A percentile compares a stretch with the other conserved stretches of the same genome.
Evolutionary conservation across 2,797 vertebrate species (phyloP).

Genomic region (Tokudaia tokunoshimensis): DNA sequence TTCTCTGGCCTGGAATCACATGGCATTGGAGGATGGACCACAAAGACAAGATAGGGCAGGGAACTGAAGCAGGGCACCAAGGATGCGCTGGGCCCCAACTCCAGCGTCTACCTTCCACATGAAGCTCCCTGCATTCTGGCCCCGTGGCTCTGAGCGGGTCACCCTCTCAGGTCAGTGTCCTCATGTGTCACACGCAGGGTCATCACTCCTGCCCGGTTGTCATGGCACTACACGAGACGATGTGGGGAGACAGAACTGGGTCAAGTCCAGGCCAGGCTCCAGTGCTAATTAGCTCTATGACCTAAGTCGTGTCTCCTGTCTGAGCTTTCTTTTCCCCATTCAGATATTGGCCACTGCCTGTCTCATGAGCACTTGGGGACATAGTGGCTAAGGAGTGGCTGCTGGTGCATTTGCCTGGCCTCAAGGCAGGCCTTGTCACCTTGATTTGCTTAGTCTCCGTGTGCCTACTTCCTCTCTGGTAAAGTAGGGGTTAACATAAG

Average conservation of each 20-base stretch:
- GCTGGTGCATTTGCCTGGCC: neutral
- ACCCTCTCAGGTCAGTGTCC: constrained; percentile 10
- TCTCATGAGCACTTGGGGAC: neutral
- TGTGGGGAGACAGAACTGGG: constrained; percentile 63
- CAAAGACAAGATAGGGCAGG: neutral
- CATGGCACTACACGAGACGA: constrained; percentile 1
- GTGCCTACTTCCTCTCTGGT: constrained; percentile 38
- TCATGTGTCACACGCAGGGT: constrained; percentile 58
- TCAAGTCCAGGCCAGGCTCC: neutral
- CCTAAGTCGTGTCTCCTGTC: constrained; percentile 16
- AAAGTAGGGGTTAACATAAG: neutral
- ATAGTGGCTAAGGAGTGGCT: neutral
- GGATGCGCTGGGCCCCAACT: neutral
- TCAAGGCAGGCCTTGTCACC: neutral
- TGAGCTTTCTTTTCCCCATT: constrained; percentile 5
- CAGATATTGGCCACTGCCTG: neutral
- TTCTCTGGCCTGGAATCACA: constrained; percentile 39
- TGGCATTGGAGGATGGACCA: neutral
- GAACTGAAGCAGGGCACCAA: neutral
- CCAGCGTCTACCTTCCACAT: neutral
- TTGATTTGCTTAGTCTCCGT: neutral
- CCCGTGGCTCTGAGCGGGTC: constrained; percentile 65
- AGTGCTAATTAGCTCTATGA: neutral
- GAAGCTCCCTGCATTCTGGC: constrained; percentile 6
- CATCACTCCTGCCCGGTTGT: constrained; percentile 22